Evolutionary conservation across 2,888 invertebrate species (phyloP).

Genomic region (Chamaedrilus cognettii): DNA sequence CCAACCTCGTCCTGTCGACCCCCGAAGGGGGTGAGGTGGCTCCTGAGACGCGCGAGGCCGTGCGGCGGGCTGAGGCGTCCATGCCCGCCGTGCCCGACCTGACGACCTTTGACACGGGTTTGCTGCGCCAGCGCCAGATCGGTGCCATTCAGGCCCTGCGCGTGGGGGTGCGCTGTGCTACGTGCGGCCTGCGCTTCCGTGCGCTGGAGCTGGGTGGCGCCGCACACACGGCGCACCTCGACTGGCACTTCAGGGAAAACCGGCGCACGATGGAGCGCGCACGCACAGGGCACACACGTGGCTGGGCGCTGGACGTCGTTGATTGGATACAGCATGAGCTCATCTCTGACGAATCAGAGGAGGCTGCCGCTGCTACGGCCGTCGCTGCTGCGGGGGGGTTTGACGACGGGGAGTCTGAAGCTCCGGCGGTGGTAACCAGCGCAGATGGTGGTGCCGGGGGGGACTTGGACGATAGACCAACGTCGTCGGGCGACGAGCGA

Average conservation of each 20-base stretch:
- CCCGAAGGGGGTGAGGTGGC: too few relatives aligned
- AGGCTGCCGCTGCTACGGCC: constrained; percentile 31
- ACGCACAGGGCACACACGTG: constrained; percentile 78
- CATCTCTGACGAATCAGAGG: background rate
- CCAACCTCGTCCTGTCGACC: too few relatives aligned
- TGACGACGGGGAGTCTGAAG: constrained; percentile 84
- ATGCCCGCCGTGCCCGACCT: constrained; percentile 48
- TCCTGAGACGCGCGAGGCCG: too few relatives aligned
- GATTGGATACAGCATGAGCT: background rate
- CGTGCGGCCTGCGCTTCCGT: constrained; percentile 93
- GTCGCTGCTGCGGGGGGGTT: constrained; percentile 77
- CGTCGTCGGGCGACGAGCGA: background rate
- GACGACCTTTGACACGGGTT: constrained; percentile 42
- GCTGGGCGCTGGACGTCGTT: constrained; percentile 82
- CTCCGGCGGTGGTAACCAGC: constrained; percentile 68
- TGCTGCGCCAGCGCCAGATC: constrained; percentile 68
- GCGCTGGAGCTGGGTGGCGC: constrained; percentile 65
- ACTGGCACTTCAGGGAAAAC: constrained; percentile 97
- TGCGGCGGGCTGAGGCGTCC: background rate
- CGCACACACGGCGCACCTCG: constrained; percentile 83
- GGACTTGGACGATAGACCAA: background rate
- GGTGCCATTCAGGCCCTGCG: constrained; percentile 70
- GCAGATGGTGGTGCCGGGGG: too few relatives aligned
- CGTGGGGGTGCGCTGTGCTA: constrained; percentile 93
- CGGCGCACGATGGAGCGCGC: constrained; percentile 79